Evolutionary conservation across 1,140 invertebrate genomes (phyloP).

Genomic region (Lepidotrigona ventralis): DNA sequence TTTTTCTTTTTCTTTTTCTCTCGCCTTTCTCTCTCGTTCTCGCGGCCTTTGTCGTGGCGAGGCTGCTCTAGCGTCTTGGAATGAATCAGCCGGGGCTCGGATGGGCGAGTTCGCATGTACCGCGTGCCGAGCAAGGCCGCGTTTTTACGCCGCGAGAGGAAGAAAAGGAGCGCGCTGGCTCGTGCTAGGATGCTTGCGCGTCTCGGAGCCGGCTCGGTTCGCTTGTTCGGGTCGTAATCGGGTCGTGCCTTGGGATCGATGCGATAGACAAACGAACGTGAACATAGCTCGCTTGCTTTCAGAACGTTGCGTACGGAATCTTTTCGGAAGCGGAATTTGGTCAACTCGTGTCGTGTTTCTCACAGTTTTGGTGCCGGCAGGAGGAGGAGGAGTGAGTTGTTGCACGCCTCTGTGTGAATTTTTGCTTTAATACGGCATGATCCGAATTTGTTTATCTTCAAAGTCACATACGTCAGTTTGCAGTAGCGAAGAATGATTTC

Average conservation of each 20-base stretch:
- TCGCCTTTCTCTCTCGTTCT: neutral
- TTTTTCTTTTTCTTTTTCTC: no score
- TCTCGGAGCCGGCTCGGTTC: neutral
- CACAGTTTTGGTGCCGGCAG: no score
- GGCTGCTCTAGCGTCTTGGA: constrained; percentile 47
- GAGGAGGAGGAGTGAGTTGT: no score
- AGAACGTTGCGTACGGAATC: neutral
- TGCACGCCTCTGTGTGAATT: no score
- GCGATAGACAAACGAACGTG: neutral
- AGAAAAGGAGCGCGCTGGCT: constrained; percentile 41
- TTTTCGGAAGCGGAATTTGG: neutral
- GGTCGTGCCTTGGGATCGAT: neutral
- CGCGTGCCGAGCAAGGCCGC: constrained; percentile 66
- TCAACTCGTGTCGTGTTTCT: no score
- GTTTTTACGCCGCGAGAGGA: constrained; percentile 59
- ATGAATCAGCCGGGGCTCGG: constrained; percentile 57
- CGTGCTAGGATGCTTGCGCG: constrained; percentile 41
- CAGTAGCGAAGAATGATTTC: no score
- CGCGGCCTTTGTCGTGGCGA: neutral
- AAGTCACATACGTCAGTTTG: no score
- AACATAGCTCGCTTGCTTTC: neutral
- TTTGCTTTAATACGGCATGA: no score
- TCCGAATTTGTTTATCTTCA: no score
- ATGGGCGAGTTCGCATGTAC: constrained; percentile 64
- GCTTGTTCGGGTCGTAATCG: neutral